Conservation (phyloP, 2,888 invertebrate species). For the Diaprepes abbreviatus region DNA sequence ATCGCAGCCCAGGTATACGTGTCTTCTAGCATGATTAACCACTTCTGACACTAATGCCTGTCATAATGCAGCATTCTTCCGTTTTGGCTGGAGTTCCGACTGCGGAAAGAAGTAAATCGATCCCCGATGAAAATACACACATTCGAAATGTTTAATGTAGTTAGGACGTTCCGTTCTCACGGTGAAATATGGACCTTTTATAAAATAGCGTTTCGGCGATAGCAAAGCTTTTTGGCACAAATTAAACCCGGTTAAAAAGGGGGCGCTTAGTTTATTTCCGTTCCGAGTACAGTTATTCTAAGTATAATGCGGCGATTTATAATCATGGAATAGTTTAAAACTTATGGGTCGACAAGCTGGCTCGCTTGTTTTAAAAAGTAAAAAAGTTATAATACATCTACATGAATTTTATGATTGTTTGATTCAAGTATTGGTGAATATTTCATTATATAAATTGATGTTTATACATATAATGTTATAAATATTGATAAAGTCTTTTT, state of each 20-base stretch:
- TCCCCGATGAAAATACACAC: conserved; percentile 23
- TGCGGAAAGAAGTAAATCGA: conserved; percentile 28
- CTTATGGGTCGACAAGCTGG: background rate
- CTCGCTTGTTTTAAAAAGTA: too few species aligned
- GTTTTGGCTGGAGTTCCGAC: conserved; percentile 20
- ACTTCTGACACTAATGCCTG: conserved; percentile 14
- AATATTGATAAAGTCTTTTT: too few species aligned
- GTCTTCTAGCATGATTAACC: background rate
- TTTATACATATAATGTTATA: too few species aligned
- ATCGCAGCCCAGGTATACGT: too few species aligned
- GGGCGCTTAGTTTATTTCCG: conserved; percentile 31
- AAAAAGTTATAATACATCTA: too few species aligned
- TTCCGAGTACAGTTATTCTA: conserved; percentile 2
- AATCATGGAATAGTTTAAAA: conserved; percentile 2
- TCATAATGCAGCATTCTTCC: conserved; percentile 27
- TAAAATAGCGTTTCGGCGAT: conserved; percentile 7
- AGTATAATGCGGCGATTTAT: conserved; percentile 13
- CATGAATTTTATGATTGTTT: too few species aligned
- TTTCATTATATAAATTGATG: too few species aligned
- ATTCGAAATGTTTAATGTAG: conserved; percentile 18
- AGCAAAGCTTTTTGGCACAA: conserved; percentile 28
- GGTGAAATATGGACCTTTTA: conserved; percentile 35
- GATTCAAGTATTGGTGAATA: too few species aligned
- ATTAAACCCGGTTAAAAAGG: conserved; percentile 29
- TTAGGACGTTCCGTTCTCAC: conserved; percentile 23